A percentile compares a stretch with the other conserved stretches of the same genome.
These are phyloP conservation scores for Dasypolia templi DNA, from an alignment of 2,888 invertebrate species.

Conservation along the genomic window DNA sequence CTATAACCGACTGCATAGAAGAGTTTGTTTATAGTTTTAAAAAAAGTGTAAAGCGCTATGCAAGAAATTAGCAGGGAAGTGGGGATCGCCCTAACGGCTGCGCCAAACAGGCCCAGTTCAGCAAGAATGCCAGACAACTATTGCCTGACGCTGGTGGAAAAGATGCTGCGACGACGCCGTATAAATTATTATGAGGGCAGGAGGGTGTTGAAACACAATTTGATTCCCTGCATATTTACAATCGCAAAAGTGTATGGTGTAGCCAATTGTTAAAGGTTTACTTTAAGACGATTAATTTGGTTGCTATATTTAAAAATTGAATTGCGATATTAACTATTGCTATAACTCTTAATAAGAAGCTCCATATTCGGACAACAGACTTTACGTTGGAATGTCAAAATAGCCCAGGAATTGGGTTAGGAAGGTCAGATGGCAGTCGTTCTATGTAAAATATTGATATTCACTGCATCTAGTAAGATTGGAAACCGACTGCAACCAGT, in stretches of 20 bases:
- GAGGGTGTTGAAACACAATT: background rate
- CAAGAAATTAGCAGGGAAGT: no score
- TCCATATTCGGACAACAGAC: background rate
- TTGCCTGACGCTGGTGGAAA: no score
- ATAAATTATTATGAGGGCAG: background rate
- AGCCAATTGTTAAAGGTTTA: background rate
- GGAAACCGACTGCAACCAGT: background rate
- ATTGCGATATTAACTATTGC: background rate
- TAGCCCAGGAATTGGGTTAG: background rate
- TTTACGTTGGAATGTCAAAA: background rate
- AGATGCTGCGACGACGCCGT: no score
- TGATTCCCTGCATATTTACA: background rate
- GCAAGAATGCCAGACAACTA: no score
- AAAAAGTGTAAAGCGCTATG: no score
- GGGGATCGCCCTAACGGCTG: no score
- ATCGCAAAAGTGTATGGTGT: background rate
- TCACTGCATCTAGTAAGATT: background rate
- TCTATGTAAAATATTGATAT: background rate
- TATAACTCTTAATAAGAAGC: background rate
- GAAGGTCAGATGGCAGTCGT: background rate
- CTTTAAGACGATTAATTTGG: background rate
- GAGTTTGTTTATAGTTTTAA: no score
- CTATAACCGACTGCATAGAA: no score
- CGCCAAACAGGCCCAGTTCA: no score
- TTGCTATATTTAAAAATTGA: background rate